Evolutionary conservation across 2,113 vertebrate species (phyloP).

Genomic region (Neopipo cinnamomea): DNA sequence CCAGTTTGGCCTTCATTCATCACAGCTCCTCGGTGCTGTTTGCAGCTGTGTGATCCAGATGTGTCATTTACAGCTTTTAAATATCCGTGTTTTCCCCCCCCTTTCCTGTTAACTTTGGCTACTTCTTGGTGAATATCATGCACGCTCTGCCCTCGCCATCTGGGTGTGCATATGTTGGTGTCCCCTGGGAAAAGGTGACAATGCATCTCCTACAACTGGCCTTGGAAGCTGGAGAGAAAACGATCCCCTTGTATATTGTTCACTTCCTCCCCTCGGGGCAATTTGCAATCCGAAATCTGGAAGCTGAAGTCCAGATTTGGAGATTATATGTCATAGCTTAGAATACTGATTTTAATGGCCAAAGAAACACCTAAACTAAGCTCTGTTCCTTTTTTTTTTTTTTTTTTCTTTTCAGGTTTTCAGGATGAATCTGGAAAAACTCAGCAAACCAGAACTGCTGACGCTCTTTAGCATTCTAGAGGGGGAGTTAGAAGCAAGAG

Average conservation of each 20-base stretch:
- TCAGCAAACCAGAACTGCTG: conserved; percentile 92
- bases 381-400: conserved; percentile 18
- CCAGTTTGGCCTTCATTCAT: background rate
- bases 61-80: background rate
- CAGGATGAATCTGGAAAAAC: conserved; percentile 93
- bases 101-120: background rate
- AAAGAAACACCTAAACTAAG: background rate
- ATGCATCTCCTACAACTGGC: background rate
- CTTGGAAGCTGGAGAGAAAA: background rate
- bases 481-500: conserved; percentile 94
- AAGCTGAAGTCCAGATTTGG: background rate
- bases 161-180: background rate
- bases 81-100: background rate
- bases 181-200: conserved; percentile 26
- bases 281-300: background rate
- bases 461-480: conserved; percentile 95
- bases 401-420: conserved; percentile 76
- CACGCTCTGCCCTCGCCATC: background rate
- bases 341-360: background rate
- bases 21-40: background rate
- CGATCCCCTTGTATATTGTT: background rate
- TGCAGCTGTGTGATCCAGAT: background rate
- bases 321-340: background rate
- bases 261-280: background rate
- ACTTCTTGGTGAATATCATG: background rate